phyloP scores from a whole-genome alignment of 2,113 vertebrate species.

The Sapajus apella region DNA sequence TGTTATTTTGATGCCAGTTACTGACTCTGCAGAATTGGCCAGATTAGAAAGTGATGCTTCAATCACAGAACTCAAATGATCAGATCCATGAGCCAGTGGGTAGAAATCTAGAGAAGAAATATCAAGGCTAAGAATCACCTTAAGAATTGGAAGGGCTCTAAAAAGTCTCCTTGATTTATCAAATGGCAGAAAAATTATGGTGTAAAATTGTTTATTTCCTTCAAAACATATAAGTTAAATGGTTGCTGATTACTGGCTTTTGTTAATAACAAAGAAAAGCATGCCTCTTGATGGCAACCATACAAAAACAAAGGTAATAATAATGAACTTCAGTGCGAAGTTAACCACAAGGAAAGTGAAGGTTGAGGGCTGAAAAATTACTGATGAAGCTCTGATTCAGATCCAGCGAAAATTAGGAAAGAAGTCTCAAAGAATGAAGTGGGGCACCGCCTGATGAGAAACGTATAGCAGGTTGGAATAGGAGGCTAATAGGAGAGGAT shows the following conservation, averaged over 20 bases:
- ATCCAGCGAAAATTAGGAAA: background rate
- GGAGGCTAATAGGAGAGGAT: background rate
- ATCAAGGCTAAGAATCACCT: background rate
- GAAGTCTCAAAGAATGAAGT: background rate
- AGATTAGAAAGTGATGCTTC: background rate
- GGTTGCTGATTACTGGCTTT: background rate
- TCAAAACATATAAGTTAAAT: background rate
- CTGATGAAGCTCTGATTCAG: background rate
- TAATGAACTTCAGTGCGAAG: background rate
- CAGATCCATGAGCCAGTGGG: background rate
- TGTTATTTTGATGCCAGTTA: background rate
- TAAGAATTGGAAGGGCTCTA: background rate
- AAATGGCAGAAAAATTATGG: conserved; percentile 16
- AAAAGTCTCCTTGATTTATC: background rate
- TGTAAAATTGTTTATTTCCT: background rate
- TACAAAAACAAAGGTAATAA: background rate
- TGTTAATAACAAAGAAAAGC: background rate
- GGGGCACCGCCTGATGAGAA: background rate
- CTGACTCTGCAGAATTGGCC: background rate
- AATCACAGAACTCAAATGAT: background rate
- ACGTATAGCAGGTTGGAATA: background rate
- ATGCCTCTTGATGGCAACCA: background rate
- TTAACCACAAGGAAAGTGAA: background rate
- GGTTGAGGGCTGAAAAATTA: background rate
- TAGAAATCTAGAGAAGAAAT: background rate